Conservation (phyloP, 2,797 vertebrate genomes). For the Pseudotriccus pelzelni region DNA sequence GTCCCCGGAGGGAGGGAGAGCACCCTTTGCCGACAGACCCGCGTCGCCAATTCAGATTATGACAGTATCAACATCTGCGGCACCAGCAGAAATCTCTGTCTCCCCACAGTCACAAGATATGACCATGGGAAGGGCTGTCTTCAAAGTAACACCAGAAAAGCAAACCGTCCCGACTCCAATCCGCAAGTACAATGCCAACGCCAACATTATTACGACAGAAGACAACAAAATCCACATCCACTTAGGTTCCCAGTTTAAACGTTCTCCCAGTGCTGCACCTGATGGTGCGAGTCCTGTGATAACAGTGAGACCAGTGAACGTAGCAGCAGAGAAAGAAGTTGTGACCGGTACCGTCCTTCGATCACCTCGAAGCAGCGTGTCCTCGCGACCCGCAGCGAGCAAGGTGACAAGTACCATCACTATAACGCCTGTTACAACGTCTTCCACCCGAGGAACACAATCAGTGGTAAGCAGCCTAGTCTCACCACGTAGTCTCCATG, state of each 20-base stretch:
- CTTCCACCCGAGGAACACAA: slow-evolving; percentile 84
- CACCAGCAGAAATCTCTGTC: slow-evolving; percentile 76
- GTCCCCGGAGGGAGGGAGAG: slow-evolving; percentile 76
- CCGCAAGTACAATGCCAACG: slow-evolving; percentile 85
- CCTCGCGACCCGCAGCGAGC: slow-evolving; percentile 70
- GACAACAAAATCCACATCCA: slow-evolving; percentile 99
- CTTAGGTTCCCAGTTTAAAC: slow-evolving; percentile 88
- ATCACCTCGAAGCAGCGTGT: slow-evolving; percentile 79
- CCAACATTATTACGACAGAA: slow-evolving; percentile 92
- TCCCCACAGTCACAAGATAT: slow-evolving; percentile 80
- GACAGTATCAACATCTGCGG: slow-evolving; percentile 87
- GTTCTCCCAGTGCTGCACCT: slow-evolving; percentile 67
- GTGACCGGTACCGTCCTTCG: slow-evolving; percentile 87
- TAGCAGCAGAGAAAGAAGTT: slow-evolving; percentile 82
- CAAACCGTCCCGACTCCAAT: slow-evolving; percentile 78
- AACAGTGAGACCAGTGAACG: slow-evolving; percentile 81
- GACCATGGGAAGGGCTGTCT: slow-evolving; percentile 81
- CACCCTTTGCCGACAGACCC: slow-evolving; percentile 73
- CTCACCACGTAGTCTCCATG: not conserved
- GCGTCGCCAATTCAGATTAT: slow-evolving; percentile 90
- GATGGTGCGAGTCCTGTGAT: slow-evolving; percentile 74
- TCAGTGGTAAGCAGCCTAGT: slow-evolving; percentile 83
- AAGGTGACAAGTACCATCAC: slow-evolving; percentile 96
- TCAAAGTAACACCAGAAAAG: slow-evolving; percentile 89
- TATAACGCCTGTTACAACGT: slow-evolving; percentile 86